phyloP scores from a whole-genome alignment of 2,888 invertebrate species.

The Catocala fraxini region DNA sequence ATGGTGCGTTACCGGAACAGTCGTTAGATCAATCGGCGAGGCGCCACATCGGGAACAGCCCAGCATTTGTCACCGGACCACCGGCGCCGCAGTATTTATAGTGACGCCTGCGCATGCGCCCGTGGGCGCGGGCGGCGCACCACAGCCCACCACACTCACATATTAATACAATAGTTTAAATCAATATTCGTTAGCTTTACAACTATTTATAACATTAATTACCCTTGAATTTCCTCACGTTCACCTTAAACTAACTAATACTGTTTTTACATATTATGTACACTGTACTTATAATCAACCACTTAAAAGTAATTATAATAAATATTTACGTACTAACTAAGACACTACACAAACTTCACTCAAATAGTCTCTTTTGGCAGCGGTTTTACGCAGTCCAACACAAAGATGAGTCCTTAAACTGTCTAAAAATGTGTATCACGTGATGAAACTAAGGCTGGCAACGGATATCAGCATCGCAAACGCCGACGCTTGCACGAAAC shows the following conservation, averaged over 20 bases:
- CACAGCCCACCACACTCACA: constrained; percentile 54
- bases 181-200: constrained; percentile 36
- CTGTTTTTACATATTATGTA: constrained; percentile 69
- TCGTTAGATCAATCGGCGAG: constrained; percentile 83
- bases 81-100: constrained; percentile 86
- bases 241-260: constrained; percentile 44
- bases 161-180: constrained; percentile 61
- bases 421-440: constrained; percentile 36
- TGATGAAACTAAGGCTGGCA: constrained; percentile 33
- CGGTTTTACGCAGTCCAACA: constrained; percentile 14
- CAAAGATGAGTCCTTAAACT: background rate
- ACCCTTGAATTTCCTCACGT: constrained; percentile 68
- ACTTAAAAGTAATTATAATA: constrained; percentile 10
- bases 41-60: constrained; percentile 76
- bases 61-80: constrained; percentile 87
- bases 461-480: constrained; percentile 43
- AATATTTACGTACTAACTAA: constrained; percentile 4
- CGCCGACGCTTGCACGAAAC: constrained; percentile 32
- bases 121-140: constrained; percentile 69
- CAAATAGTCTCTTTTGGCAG: constrained; percentile 41
- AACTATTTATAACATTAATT: constrained; percentile 41
- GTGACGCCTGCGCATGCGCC: constrained; percentile 73
- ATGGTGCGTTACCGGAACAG: constrained; percentile 65
- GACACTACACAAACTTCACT: constrained; percentile 30
- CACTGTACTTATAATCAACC: constrained; percentile 53